These are phyloP conservation scores for Pyrgus malvae DNA, from an alignment of 2,888 invertebrate genomes.

Conservation along the genomic window DNA sequence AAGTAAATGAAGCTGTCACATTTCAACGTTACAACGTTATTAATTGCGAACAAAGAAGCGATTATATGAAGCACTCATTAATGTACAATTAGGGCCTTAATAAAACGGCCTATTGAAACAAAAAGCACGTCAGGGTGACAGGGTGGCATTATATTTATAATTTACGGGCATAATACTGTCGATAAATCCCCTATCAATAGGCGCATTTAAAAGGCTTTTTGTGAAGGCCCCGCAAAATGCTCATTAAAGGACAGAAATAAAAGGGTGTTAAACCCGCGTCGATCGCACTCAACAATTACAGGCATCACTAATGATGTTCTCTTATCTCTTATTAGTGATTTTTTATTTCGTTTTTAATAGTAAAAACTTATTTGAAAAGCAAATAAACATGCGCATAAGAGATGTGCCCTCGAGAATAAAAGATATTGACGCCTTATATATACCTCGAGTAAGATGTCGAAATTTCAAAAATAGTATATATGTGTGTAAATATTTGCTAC, in stretches of 20 bases:
- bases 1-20: no score
- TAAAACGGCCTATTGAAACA: conserved; percentile 3
- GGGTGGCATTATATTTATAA: conserved; percentile 11
- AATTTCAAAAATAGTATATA: no score
- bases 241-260: conserved; percentile 58
- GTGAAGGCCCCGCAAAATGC: conserved; percentile 45
- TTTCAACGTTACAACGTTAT: no score
- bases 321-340: no score
- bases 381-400: no score
- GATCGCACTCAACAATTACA: conserved; percentile 47
- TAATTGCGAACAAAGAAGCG: no score
- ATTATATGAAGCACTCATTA: not conserved
- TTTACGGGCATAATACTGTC: conserved; percentile 8
- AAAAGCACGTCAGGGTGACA: conserved; percentile 8
- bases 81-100: conserved; percentile 4
- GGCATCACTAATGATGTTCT: conserved; percentile 57
- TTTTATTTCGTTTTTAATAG: no score
- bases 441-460: no score
- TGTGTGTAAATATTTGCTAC: no score
- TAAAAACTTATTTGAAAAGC: no score
- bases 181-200: conserved; percentile 26
- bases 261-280: conserved; percentile 48
- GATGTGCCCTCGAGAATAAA: no score
- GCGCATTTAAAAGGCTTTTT: conserved; percentile 44
- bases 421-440: no score